Percentiles rank a stretch among this genome's conserved stretches.
Conservation (phyloP, 2,888 invertebrate species). For the Aethes cnicana region DNA sequence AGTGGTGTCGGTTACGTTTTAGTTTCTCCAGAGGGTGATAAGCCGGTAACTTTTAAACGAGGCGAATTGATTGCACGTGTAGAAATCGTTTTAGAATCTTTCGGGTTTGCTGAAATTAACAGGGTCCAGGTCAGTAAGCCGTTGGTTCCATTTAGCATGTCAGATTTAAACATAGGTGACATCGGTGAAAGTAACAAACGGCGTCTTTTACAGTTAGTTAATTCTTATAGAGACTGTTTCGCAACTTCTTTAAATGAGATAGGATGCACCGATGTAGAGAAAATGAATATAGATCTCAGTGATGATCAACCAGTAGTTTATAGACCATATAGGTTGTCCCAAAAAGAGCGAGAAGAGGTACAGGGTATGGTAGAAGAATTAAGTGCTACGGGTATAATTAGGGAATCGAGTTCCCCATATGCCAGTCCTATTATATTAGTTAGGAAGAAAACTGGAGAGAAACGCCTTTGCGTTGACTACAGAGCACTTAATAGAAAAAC, state of each 20-base stretch:
- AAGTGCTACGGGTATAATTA: constrained; percentile 24
- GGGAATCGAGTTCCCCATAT: constrained; percentile 15
- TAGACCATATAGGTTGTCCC: constrained; percentile 1
- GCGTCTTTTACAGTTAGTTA: neutral
- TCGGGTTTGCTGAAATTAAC: neutral
- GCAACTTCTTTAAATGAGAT: neutral
- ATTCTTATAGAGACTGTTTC: constrained; percentile 3
- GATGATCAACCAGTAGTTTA: constrained; percentile 7
- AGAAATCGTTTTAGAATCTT: neutral
- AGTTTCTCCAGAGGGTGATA: neutral
- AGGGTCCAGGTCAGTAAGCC: neutral
- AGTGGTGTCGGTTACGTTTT: neutral
- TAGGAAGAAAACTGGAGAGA: constrained; percentile 21
- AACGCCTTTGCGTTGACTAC: neutral
- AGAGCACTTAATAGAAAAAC: neutral
- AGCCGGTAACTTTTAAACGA: neutral
- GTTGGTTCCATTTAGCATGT: neutral
- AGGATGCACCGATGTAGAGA: constrained; percentile 2
- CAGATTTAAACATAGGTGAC: neutral
- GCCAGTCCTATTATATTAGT: constrained; percentile 30
- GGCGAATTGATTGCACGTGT: neutral
- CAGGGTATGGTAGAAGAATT: neutral
- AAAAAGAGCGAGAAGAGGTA: constrained; percentile 3
- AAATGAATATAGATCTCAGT: neutral
- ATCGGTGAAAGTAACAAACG: neutral